phyloP scores from a whole-genome alignment of 1,140 invertebrate genomes.

The Pararge aegeria region DNA sequence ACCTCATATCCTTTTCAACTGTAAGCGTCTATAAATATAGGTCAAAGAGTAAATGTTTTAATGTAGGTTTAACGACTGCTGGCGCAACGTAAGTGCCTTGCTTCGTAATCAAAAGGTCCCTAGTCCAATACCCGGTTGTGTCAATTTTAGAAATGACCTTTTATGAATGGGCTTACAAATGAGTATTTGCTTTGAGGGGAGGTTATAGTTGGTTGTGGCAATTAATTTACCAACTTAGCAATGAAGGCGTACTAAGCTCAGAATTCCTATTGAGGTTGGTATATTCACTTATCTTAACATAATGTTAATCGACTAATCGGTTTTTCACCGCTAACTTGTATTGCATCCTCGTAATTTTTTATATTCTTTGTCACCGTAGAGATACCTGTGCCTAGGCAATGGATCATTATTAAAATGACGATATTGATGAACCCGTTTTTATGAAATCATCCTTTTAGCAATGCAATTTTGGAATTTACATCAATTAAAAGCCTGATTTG shows the following conservation, averaged over 20 bases:
- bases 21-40: slow-evolving; percentile 29
- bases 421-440: too few relatives aligned
- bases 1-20: slow-evolving; percentile 30
- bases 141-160: neutral
- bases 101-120: neutral
- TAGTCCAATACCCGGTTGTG: neutral
- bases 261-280: too few relatives aligned
- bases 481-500: too few relatives aligned
- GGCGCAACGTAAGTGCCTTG: neutral
- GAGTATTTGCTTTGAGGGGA: neutral
- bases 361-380: too few relatives aligned
- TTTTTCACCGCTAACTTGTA: too few relatives aligned
- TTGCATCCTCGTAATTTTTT: too few relatives aligned
- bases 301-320: too few relatives aligned
- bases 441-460: too few relatives aligned
- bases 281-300: too few relatives aligned
- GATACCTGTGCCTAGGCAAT: too few relatives aligned
- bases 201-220: neutral
- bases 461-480: too few relatives aligned
- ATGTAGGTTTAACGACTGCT: neutral
- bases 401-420: too few relatives aligned
- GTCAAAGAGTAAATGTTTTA: slow-evolving; percentile 18
- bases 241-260: neutral
- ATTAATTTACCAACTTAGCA: neutral
- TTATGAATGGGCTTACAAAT: neutral